Evolutionary conservation across 2,888 invertebrate genomes (phyloP).

Genomic region (Himalopsyche anomala): DNA sequence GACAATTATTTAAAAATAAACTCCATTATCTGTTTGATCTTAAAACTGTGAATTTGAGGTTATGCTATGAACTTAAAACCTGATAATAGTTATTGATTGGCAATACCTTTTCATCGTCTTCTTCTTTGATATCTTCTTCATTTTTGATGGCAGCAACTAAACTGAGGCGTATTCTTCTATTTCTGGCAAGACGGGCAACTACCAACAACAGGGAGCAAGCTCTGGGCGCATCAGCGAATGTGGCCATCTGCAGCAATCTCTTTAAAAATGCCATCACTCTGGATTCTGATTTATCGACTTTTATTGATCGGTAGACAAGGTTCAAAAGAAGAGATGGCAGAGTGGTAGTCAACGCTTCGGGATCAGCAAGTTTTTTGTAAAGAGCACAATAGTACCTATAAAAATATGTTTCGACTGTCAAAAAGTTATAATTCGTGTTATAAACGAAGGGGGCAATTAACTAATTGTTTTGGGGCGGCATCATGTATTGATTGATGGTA

Average conservation of each 20-base stretch:
- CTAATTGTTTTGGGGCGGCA: too few relatives aligned
- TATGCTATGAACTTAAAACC: too few relatives aligned
- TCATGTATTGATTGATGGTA: not conserved
- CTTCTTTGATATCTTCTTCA: constrained; percentile 67
- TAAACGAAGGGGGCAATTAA: too few relatives aligned
- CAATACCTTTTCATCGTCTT: constrained; percentile 6
- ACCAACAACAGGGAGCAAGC: constrained; percentile 62
- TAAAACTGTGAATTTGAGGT: too few relatives aligned
- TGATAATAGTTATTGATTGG: too few relatives aligned
- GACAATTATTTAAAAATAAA: too few relatives aligned
- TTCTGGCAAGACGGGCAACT: constrained; percentile 59
- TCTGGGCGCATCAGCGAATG: constrained; percentile 59
- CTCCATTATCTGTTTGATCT: too few relatives aligned
- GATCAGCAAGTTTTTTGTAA: constrained; percentile 90
- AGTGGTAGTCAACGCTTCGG: constrained; percentile 81
- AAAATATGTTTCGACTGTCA: constrained; percentile 49
- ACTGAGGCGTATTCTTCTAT: constrained; percentile 52
- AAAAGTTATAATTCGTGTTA: not conserved
- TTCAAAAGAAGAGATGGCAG: constrained; percentile 90
- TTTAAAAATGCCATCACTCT: constrained; percentile 92
- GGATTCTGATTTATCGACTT: constrained; percentile 83
- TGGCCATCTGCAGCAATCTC: constrained; percentile 82
- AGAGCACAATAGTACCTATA: constrained; percentile 90
- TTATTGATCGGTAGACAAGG: constrained; percentile 90
- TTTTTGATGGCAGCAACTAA: constrained; percentile 44